Evolutionary conservation across 2,797 vertebrate species (phyloP), one percentile per base, ranked within the genome.

Genomic region (Ispidina picta): DNA sequence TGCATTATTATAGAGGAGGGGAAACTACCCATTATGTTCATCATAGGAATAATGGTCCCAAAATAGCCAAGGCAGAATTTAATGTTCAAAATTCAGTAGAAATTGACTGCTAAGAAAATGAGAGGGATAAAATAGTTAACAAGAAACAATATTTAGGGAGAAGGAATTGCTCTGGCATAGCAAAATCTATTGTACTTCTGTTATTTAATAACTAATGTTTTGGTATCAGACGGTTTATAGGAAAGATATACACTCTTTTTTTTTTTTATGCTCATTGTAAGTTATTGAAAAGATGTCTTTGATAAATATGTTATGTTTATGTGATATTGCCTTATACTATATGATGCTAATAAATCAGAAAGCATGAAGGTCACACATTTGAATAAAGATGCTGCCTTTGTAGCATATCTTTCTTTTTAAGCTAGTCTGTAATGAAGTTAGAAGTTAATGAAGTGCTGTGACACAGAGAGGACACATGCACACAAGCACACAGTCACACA

Each of bases 401-500:
- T 41, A 23, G 22, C 70, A 51, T 2, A 0, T 86, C 73, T 90
- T 65, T 66, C 78, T 90, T 88, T 84, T 84, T 82, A 91, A 92
- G 62, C 41, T 82, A 79, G 71, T 55, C 81, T 39, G 6, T 73
- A 80, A 94, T 71, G 86, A 94, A 94, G 74, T 85, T 77, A 95
- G 94, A 90, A 96, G 80, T 92, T 92, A 92, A 84, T 68, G 70
- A 94, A 96, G 87, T 82, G 44, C 85, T 90, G 81, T 84, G 93
- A 41, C 76, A 48, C 23, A 12, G 15, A 49, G 46, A 94, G 68
- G 56, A 91, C 0, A 5, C 54, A 9, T 7, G 7, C 2, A 2
- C 7, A 6, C 1, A 0, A 1, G 5, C 1, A 1, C 17, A 16
- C 12, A 18, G 43, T 43, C 49, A 71, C 12, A 44, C 25, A 13